Percentiles rank a stretch among this genome's conserved stretches.
Conservation (phyloP, 2,113 vertebrate genomes). For the Laterallus jamaicensis region DNA sequence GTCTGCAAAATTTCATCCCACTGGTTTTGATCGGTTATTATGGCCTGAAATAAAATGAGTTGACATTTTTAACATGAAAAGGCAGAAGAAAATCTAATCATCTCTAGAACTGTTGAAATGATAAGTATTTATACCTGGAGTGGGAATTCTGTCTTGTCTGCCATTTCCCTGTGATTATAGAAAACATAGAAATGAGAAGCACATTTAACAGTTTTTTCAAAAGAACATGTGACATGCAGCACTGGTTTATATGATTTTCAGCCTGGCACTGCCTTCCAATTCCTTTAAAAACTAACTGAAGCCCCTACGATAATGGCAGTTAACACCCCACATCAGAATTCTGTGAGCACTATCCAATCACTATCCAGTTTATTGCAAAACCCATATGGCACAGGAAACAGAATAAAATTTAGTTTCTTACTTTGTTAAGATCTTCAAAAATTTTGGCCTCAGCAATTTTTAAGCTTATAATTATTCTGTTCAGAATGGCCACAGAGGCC, state of each 20-base stretch:
- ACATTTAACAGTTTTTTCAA: background rate
- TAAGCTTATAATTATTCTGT: background rate
- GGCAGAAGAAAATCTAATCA: background rate
- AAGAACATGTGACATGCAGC: background rate
- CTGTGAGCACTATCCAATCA: background rate
- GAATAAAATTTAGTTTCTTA: background rate
- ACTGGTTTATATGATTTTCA: background rate
- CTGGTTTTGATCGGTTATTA: conserved; percentile 55
- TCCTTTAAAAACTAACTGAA: background rate
- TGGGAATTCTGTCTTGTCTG: conserved; percentile 69
- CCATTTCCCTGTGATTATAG: conserved; percentile 60
- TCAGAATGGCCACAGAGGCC: background rate
- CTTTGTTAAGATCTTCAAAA: background rate
- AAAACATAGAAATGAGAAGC: background rate
- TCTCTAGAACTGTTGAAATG: background rate
- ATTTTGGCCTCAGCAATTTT: background rate
- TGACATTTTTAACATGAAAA: background rate
- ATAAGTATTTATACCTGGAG: conserved; percentile 69
- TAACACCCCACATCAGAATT: background rate
- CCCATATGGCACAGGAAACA: background rate
- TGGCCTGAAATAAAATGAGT: conserved; percentile 48
- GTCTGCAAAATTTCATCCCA: conserved; percentile 78
- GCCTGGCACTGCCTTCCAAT: background rate
- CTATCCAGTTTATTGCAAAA: background rate
- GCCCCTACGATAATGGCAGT: background rate